Evolutionary conservation across 2,113 vertebrate genomes (phyloP).

Genomic region (Acanthochromis polyacanthus): DNA sequence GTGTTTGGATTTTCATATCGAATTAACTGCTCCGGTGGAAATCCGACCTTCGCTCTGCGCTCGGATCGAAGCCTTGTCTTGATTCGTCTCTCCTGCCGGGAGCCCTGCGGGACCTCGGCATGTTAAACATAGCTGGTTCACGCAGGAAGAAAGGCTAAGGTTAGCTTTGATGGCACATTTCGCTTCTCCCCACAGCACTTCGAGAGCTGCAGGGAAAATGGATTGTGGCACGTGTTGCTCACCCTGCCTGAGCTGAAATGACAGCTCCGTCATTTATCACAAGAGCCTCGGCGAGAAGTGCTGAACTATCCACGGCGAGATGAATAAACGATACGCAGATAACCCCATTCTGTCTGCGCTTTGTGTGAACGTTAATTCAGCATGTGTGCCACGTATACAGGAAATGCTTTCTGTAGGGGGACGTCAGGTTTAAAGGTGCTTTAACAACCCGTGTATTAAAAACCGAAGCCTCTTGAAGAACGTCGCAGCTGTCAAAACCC

Average conservation of each 20-base stretch:
- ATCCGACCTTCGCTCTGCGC: constrained; percentile 21
- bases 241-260: constrained; percentile 46
- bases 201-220: constrained; percentile 40
- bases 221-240: constrained; percentile 52
- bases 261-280: constrained; percentile 59
- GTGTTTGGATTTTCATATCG: constrained; percentile 52
- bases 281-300: constrained; percentile 10
- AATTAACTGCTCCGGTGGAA: constrained; percentile 49
- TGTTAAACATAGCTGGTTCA: constrained; percentile 56
- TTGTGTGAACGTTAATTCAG: not conserved
- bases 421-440: no score
- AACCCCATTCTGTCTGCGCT: constrained; percentile 27
- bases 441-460: no score
- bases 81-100: constrained; percentile 38
- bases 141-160: constrained; percentile 54
- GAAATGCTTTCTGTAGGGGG: no score
- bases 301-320: constrained; percentile 16
- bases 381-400: no score
- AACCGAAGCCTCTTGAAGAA: no score
- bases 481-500: no score
- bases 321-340: constrained; percentile 23
- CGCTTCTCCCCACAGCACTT: constrained; percentile 53
- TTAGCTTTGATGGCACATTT: constrained; percentile 68
- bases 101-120: constrained; percentile 23
- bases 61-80: constrained; percentile 45